Conservation (phyloP, 2,797 vertebrate genomes). For the Benthosema pterotum region DNA sequence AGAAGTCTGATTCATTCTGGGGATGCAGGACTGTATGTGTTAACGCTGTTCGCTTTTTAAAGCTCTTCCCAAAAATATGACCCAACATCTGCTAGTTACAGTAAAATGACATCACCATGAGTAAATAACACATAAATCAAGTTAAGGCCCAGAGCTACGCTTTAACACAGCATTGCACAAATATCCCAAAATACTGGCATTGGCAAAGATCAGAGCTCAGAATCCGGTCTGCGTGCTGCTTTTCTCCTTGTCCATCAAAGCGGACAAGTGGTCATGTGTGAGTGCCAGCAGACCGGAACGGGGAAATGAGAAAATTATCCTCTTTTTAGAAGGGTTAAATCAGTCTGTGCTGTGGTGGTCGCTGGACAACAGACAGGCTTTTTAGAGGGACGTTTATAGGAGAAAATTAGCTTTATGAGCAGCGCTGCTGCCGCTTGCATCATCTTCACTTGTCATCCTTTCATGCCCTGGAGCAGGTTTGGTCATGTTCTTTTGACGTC, state of each 20-base stretch:
- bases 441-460: no score
- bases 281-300: slow-evolving; percentile 6
- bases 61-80: neutral
- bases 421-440: neutral
- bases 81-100: neutral
- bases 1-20: neutral
- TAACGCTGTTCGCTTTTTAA: neutral
- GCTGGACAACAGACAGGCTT: neutral
- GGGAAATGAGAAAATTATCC: neutral
- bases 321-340: neutral
- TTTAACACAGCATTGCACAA: neutral
- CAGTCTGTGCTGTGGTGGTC: slow-evolving; percentile 14
- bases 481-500: no score
- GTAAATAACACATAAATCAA: slow-evolving; percentile 2
- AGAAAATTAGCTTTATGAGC: neutral
- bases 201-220: neutral
- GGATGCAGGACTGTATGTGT: neutral
- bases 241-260: neutral
- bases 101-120: neutral
- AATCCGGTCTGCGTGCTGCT: neutral
- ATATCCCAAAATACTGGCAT: slow-evolving; percentile 3
- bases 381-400: neutral
- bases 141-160: neutral
- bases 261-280: neutral
- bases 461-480: no score